These are phyloP conservation scores for Eleutherodactylus coqui DNA, from an alignment of 2,797 vertebrate species.

Conservation along the genomic window DNA sequence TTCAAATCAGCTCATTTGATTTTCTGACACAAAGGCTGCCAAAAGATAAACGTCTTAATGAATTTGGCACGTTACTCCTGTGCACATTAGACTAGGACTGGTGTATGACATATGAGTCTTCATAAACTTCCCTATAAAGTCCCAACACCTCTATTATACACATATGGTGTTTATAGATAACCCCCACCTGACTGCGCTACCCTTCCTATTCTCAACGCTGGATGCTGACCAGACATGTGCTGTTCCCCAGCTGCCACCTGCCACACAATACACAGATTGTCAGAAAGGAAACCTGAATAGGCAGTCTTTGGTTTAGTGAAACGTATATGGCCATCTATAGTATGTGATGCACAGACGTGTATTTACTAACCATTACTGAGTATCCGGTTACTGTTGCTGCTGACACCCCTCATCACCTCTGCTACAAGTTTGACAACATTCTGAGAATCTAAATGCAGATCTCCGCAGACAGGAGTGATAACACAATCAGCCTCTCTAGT, in stretches of 20 bases:
- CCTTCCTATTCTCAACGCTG: background rate
- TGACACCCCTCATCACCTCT: background rate
- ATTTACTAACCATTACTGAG: too few species aligned
- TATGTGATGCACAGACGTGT: too few species aligned
- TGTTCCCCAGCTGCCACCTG: background rate
- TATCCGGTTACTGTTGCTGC: background rate
- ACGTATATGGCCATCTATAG: background rate
- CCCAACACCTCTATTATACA: background rate
- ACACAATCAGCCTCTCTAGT: background rate
- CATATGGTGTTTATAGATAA: background rate
- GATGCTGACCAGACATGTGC: background rate
- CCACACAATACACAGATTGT: background rate
- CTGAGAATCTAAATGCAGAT: background rate
- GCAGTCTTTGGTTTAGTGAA: background rate
- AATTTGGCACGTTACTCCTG: too few species aligned
- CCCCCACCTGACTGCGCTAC: background rate
- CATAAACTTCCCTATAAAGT: too few species aligned
- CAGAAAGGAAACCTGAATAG: background rate
- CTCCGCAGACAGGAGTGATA: background rate
- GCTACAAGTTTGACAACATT: background rate
- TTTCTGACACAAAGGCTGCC: too few species aligned
- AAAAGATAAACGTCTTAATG: too few species aligned
- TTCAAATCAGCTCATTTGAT: too few species aligned
- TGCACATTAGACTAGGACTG: too few species aligned
- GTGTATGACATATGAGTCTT: too few species aligned